Evolutionary conservation across 2,888 invertebrate species (phyloP).

Genomic region (Nemurella pictetii): DNA sequence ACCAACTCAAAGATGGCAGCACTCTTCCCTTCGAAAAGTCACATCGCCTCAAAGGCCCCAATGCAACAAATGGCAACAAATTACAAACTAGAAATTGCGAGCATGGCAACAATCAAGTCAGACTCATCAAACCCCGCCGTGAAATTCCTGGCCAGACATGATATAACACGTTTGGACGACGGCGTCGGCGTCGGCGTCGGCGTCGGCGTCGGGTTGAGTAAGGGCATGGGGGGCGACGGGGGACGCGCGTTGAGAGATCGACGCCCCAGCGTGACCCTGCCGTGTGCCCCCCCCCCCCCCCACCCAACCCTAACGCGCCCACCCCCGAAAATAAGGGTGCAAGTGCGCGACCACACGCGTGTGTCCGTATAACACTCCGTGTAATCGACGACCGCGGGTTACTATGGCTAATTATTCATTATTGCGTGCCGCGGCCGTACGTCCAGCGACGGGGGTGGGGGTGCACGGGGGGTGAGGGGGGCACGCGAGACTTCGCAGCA

Average conservation of each 20-base stretch:
- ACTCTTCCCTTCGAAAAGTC: no score
- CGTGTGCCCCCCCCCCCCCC: background rate
- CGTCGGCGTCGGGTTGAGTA: background rate
- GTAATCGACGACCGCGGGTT: background rate
- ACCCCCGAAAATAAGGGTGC: background rate
- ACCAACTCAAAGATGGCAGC: no score
- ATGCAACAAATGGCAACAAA: no score
- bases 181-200: background rate
- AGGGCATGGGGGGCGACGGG: background rate
- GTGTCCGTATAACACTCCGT: background rate
- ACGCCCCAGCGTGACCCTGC: background rate
- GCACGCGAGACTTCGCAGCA: background rate
- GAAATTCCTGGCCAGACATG: background rate
- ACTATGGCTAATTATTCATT: background rate
- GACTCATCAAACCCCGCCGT: no score
- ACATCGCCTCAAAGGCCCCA: no score
- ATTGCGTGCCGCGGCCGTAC: background rate
- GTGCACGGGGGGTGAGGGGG: background rate
- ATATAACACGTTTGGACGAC: background rate
- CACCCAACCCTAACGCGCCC: background rate
- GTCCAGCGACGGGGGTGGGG: background rate
- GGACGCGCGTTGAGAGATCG: background rate
- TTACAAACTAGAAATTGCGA: no score
- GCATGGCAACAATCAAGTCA: no score
- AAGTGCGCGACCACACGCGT: background rate